phyloP scores from a whole-genome alignment of 2,113 vertebrate species.

The Salvelinus sp. region DNA sequence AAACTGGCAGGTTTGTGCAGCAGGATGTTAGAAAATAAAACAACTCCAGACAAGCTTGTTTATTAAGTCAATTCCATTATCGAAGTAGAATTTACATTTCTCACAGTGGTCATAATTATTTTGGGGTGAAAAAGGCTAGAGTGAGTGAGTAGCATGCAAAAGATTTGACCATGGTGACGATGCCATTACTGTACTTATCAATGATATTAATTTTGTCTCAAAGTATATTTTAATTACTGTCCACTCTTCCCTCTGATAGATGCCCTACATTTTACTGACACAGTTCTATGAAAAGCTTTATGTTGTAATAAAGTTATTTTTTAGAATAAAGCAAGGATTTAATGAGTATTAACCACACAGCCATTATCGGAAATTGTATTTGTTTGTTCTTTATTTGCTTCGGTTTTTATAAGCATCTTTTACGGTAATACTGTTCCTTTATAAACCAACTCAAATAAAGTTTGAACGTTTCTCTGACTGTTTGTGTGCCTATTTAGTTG shows the following conservation, averaged over 20 bases:
- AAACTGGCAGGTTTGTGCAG: too few species aligned
- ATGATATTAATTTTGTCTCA: background rate
- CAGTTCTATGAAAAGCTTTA: conserved; percentile 75
- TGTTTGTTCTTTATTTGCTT: background rate
- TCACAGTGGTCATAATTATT: too few species aligned
- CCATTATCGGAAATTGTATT: conserved; percentile 8
- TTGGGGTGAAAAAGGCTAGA: too few species aligned
- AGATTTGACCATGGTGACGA: too few species aligned
- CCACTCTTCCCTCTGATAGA: conserved; percentile 1
- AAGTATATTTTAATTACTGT: conserved; percentile 9
- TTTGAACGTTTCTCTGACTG: background rate
- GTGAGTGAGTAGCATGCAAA: too few species aligned
- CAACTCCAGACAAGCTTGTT: too few species aligned
- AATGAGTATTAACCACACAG: conserved; percentile 46
- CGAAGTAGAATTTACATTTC: too few species aligned
- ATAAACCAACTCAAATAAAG: background rate
- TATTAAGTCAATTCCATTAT: too few species aligned
- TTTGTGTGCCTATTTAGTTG: too few species aligned
- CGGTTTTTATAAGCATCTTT: too few species aligned
- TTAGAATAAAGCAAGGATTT: conserved; percentile 64
- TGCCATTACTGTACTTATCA: background rate
- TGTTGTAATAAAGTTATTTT: conserved; percentile 77
- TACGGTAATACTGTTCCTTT: background rate
- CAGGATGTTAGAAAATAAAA: too few species aligned
- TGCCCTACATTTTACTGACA: conserved; percentile 48